Evolutionary conservation across 2,888 invertebrate species (phyloP).

Genomic region (Ectobius pallidus): DNA sequence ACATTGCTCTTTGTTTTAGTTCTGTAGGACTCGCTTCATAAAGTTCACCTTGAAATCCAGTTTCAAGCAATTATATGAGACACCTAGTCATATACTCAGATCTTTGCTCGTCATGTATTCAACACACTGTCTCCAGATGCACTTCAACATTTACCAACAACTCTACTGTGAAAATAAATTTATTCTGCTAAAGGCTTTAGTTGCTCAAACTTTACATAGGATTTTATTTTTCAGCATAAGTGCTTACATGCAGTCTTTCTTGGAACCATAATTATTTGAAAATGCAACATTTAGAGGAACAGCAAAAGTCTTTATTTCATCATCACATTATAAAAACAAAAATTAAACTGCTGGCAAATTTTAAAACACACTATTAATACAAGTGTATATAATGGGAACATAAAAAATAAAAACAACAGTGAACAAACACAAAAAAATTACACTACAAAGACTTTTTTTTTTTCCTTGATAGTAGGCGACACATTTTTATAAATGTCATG

Average conservation of each 20-base stretch:
- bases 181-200: slow-evolving; percentile 2
- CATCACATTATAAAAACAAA: neutral
- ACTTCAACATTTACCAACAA: neutral
- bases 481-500: slow-evolving; percentile 5
- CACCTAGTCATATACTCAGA: neutral
- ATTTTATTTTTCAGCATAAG: neutral
- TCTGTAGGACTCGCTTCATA: neutral
- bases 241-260: slow-evolving; percentile 18
- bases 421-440: slow-evolving; percentile 18
- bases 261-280: slow-evolving; percentile 1
- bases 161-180: slow-evolving; percentile 9
- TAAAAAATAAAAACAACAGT: slow-evolving; percentile 11
- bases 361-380: slow-evolving; percentile 4
- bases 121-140: slow-evolving; percentile 6
- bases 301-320: slow-evolving; percentile 14
- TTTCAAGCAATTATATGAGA: slow-evolving; percentile 1
- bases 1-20: neutral
- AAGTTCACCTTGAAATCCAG: slow-evolving; percentile 5
- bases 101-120: neutral
- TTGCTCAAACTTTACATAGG: slow-evolving; percentile 6
- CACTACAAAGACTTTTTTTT: neutral
- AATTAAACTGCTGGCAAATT: neutral
- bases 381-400: slow-evolving; percentile 2
- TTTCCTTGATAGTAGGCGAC: neutral
- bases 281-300: slow-evolving; percentile 28